Percentiles rank a stretch among this genome's conserved stretches.
These are phyloP conservation scores for Quiscalus mexicanus DNA, from an alignment of 2,113 vertebrate genomes.

Conservation along the genomic window DNA sequence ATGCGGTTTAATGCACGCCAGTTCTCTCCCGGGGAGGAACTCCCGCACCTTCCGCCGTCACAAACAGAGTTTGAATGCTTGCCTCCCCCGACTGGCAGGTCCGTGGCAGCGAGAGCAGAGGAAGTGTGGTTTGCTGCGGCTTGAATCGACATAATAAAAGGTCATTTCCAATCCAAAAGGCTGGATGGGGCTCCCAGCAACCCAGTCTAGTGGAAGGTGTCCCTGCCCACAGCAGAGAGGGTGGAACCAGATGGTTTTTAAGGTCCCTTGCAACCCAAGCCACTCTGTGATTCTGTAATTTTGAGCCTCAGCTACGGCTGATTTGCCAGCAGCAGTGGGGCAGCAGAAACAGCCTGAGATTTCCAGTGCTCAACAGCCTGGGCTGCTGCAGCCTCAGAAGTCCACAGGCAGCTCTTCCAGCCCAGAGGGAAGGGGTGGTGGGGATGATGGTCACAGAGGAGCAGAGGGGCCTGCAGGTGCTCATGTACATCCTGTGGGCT, in stretches of 20 bases:
- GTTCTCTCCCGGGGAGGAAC: not conserved
- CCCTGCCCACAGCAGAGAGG: not conserved
- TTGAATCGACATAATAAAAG: not conserved
- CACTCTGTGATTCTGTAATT: fast-evolving
- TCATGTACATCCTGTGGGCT: fast-evolving
- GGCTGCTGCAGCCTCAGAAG: not conserved
- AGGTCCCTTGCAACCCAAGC: not conserved
- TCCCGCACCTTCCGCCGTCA: not conserved
- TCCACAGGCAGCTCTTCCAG: not conserved
- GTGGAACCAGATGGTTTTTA: not conserved
- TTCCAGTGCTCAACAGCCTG: not conserved
- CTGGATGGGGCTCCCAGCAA: not conserved
- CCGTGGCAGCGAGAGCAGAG: not conserved
- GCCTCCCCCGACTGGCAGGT: not conserved
- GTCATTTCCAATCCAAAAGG: not conserved
- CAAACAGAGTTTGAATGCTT: not conserved
- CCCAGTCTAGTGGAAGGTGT: not conserved
- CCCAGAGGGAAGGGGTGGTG: not conserved
- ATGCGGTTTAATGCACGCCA: fast-evolving
- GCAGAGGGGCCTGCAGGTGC: not conserved
- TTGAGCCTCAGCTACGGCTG: not conserved
- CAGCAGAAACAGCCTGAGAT: not conserved
- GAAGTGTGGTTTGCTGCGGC: not conserved
- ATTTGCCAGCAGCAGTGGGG: not conserved
- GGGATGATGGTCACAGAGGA: not conserved